phyloP scores from a whole-genome alignment of 2,888 invertebrate species.

The Agapetus fuscipes region DNA sequence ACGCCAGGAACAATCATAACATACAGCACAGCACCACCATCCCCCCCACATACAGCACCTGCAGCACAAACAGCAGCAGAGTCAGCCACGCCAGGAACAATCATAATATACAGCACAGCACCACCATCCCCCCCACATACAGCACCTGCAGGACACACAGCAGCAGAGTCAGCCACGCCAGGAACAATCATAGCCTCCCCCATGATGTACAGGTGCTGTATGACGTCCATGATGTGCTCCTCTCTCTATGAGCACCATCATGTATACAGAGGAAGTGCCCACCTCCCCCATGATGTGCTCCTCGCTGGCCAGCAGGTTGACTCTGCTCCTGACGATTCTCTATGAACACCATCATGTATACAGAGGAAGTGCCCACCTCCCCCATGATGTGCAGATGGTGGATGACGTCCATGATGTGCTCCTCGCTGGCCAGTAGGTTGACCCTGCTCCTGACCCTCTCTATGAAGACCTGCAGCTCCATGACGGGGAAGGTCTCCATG shows the following conservation, averaged over 20 bases:
- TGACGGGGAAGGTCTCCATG: conserved; percentile 49
- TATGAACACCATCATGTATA: conserved; percentile 35
- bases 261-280: conserved; percentile 9
- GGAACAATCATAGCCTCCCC: conserved; percentile 54
- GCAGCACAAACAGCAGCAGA: too few relatives aligned
- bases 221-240: conserved; percentile 50
- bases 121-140: conserved; percentile 15
- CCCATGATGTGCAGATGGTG: conserved; percentile 55
- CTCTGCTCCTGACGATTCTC: conserved; percentile 44
- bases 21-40: conserved; percentile 18
- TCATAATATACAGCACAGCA: conserved; percentile 19
- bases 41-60: conserved; percentile 16
- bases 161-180: too few relatives aligned
- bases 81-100: too few relatives aligned
- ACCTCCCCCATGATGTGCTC: conserved; percentile 60
- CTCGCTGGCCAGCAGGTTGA: conserved; percentile 56
- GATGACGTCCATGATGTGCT: conserved; percentile 51
- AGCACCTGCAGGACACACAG: too few relatives aligned
- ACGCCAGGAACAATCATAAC: too few relatives aligned
- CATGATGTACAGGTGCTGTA: conserved; percentile 53
- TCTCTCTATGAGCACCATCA: conserved; percentile 42
- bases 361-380: conserved; percentile 36
- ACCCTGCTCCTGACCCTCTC: conserved; percentile 46
- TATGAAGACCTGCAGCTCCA: conserved; percentile 49
- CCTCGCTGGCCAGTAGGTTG: conserved; percentile 54